A percentile compares a stretch with the other conserved stretches of the same genome.
These are phyloP conservation scores for Tragelaphus strepsiceros DNA, from an alignment of 2,113 vertebrate species.

Conservation along the genomic window DNA sequence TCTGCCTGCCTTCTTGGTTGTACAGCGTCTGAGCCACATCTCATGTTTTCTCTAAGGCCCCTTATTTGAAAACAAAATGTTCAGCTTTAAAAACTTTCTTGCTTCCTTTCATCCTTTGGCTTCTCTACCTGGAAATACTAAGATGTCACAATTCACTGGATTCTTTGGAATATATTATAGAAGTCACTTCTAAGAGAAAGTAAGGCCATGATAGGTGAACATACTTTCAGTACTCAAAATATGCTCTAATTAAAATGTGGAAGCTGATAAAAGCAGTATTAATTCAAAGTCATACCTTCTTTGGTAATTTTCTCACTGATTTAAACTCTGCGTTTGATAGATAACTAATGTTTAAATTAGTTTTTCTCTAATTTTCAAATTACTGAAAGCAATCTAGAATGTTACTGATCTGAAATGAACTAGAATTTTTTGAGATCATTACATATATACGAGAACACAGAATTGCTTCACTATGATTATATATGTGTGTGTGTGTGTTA, in stretches of 20 bases:
- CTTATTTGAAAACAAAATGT: neutral
- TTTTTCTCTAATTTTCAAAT: constrained; percentile 5
- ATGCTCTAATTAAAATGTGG: neutral
- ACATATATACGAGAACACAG: neutral
- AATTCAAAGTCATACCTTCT: neutral
- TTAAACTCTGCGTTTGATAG: neutral
- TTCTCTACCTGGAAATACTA: neutral
- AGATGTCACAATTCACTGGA: neutral
- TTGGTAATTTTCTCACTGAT: neutral
- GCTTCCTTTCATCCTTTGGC: neutral
- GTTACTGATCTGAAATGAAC: neutral
- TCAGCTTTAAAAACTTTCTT: neutral
- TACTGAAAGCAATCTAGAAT: neutral
- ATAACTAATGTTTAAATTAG: neutral
- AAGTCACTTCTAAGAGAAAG: neutral
- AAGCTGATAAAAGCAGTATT: neutral
- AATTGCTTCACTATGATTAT: neutral
- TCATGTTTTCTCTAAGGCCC: neutral
- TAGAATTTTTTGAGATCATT: neutral
- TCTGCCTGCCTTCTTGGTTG: neutral
- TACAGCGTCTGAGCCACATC: neutral
- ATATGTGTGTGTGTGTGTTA: neutral
- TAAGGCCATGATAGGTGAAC: neutral
- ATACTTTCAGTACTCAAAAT: neutral
- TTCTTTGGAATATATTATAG: neutral